phyloP scores from a whole-genome alignment of 2,797 vertebrate species.

The Parauchenoglanis punctatus region DNA sequence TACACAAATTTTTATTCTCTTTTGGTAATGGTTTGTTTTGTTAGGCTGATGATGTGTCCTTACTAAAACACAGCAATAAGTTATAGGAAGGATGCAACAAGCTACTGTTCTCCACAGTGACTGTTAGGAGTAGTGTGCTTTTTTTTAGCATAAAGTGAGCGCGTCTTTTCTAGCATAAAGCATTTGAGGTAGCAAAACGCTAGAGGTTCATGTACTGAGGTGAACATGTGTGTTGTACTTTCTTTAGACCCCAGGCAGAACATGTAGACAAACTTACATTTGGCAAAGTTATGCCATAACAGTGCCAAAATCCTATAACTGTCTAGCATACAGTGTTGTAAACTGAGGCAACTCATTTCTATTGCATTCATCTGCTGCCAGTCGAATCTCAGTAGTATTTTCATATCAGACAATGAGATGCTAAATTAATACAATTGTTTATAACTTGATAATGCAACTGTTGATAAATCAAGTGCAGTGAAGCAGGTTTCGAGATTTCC shows the following conservation, averaged over 20 bases:
- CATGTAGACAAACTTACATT: constrained; percentile 38
- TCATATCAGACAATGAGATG: constrained; percentile 6
- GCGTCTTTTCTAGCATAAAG: not conserved
- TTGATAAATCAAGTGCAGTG: not conserved
- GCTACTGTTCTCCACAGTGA: not conserved
- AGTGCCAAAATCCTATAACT: constrained; percentile 66
- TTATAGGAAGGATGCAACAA: constrained; percentile 6
- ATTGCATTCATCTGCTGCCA: not conserved
- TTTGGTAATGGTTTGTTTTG: not conserved
- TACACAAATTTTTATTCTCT: constrained; percentile 12
- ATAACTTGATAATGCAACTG: not conserved
- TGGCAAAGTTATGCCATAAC: constrained; percentile 20
- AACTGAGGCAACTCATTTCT: constrained; percentile 23
- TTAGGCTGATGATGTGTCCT: not conserved
- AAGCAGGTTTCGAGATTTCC: not conserved
- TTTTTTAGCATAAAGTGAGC: not conserved
- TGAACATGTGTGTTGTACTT: constrained; percentile 16
- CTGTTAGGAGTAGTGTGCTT: not conserved
- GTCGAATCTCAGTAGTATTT: constrained; percentile 23
- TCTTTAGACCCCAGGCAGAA: constrained; percentile 34
- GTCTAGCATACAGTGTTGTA: constrained; percentile 7
- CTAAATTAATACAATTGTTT: constrained; percentile 4
- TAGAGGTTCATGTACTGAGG: not conserved
- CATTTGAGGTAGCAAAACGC: not conserved
- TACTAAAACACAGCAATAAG: constrained; percentile 33